Conservation (phyloP, 2,888 invertebrate genomes). For the Macaria notata region DNA sequence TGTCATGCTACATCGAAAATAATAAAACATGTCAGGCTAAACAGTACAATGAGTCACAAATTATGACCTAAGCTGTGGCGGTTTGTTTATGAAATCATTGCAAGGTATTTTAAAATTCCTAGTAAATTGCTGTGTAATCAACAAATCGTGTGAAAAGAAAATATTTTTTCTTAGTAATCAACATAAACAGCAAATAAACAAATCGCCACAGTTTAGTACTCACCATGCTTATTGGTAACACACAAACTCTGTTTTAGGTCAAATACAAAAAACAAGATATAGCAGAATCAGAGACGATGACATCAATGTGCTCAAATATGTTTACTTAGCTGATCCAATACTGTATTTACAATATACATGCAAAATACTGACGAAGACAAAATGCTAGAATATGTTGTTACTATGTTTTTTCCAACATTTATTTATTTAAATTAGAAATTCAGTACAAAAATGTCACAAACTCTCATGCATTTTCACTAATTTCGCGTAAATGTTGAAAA, state of each 20-base stretch:
- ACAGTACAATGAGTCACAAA: background rate
- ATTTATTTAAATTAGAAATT: too few species aligned
- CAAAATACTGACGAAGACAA: background rate
- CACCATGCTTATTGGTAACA: slow-evolving; percentile 2
- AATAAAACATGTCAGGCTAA: background rate
- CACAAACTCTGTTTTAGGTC: background rate
- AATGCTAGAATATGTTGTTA: too few species aligned
- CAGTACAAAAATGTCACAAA: too few species aligned
- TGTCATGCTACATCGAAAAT: background rate
- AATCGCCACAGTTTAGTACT: background rate
- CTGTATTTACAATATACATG: background rate
- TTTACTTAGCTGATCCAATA: background rate
- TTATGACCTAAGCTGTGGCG: background rate
- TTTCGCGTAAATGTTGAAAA: too few species aligned
- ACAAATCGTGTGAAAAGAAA: background rate
- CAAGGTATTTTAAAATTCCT: too few species aligned
- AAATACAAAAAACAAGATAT: slow-evolving; percentile 3
- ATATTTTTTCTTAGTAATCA: background rate
- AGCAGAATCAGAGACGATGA: background rate
- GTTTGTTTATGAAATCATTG: background rate
- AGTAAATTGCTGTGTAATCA: too few species aligned
- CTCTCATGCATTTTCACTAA: too few species aligned
- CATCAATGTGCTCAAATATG: background rate
- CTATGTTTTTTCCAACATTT: too few species aligned
- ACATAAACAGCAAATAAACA: background rate